Evolutionary conservation across 2,888 invertebrate genomes (phyloP), one percentile per base, ranked within the genome.

Genomic region (Anodontia alba): DNA sequence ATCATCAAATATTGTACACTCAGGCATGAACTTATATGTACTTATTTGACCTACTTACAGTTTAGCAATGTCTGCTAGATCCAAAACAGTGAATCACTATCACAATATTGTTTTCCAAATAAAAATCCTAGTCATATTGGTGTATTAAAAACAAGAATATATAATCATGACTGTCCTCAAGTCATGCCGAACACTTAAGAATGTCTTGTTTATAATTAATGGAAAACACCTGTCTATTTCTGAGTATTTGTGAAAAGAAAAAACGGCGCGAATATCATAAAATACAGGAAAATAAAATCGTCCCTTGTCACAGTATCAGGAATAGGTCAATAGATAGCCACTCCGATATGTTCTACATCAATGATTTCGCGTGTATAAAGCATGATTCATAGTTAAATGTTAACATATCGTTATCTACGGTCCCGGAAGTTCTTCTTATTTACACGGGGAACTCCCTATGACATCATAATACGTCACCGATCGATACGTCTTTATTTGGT

Each of bases 371-470:
- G 69, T 69, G 43, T 69, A 69, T 42, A 42, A 8, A 2, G 46
- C 42, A 69, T 69, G 69, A 69, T 43, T 69, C 69, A 69, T 42
- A 15, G 20, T 23, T 29, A 23, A 62, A 69, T 3, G 42, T 69
- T 43, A 69, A 46, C 46, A 69, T 46, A 43, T 69, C 46, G 69
- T 29, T 46, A 69, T 62, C 62, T 62, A 62, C 33, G 76, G 42
- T 77, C 78, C 78, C 78, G 78, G 78, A 78, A 73, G 78, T 78
- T 42, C 68, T 78, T 69, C n/a, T 71, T 71, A 71, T 81, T 75
- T 73, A 78, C 73, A 72, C 51, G 77, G 81, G 81, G 57, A 78
- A 78, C 62, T 69, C 78, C 81, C 75, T 33, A 12, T 43, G 46
- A 81, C 81, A 78, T 81, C 78, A 81, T n/a, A 17, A 17, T 23